phyloP scores from a whole-genome alignment of 1,140 invertebrate species.

The Stegodyphus dumicola region DNA sequence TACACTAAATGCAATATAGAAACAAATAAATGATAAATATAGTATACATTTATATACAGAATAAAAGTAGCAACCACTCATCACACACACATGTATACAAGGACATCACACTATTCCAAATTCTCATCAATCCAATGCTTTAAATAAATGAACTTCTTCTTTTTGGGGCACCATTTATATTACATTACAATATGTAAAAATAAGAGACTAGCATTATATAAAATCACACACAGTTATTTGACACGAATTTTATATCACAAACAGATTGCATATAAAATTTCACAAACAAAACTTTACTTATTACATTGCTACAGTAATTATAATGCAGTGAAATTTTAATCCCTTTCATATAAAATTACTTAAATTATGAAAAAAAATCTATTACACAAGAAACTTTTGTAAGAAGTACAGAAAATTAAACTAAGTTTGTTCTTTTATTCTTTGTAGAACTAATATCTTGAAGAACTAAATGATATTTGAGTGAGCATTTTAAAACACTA shows the following conservation, averaged over 20 bases:
- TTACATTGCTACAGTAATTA: too few relatives aligned
- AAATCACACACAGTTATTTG: slow-evolving; percentile 55
- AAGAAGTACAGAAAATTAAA: too few relatives aligned
- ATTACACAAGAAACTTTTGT: too few relatives aligned
- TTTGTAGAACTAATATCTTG: too few relatives aligned
- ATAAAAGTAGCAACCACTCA: neutral
- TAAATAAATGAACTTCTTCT: neutral
- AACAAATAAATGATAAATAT: neutral
- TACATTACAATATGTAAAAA: slow-evolving; percentile 31
- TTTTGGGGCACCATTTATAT: slow-evolving; percentile 21
- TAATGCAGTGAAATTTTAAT: too few relatives aligned
- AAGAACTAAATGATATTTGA: too few relatives aligned
- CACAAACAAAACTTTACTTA: neutral
- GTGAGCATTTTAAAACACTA: too few relatives aligned
- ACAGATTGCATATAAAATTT: slow-evolving; percentile 34
- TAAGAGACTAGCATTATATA: slow-evolving; percentile 56
- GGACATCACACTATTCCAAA: neutral
- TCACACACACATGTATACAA: neutral
- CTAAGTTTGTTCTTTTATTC: too few relatives aligned
- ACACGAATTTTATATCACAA: slow-evolving; percentile 51
- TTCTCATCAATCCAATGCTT: neutral
- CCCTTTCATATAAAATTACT: too few relatives aligned
- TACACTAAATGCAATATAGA: neutral
- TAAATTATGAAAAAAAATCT: too few relatives aligned
- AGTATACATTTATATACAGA: too few relatives aligned